These are phyloP conservation scores for Mugil cephalus DNA, from an alignment of 2,113 vertebrate species.

Conservation along the genomic window DNA sequence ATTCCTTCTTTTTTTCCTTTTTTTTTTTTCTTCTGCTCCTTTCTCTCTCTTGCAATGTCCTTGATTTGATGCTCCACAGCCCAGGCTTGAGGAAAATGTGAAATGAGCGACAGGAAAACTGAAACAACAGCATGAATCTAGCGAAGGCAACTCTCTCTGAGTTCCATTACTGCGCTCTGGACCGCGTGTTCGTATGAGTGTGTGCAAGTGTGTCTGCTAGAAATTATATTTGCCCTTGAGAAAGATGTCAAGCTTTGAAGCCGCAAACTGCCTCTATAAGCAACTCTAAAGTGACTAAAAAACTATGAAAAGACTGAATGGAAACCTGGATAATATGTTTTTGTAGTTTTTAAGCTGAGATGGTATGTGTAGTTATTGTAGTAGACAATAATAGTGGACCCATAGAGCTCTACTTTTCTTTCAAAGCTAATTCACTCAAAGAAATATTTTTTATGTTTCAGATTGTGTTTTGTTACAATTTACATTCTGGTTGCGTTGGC, in stretches of 20 bases:
- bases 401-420: constrained; percentile 10
- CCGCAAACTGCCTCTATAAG: constrained; percentile 69
- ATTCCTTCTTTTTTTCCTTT: constrained; percentile 27
- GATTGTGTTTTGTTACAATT: constrained; percentile 24
- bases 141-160: constrained; percentile 37
- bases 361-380: constrained; percentile 19
- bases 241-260: constrained; percentile 70
- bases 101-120: constrained; percentile 45
- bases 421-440: constrained; percentile 24
- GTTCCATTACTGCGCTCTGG: constrained; percentile 38
- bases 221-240: constrained; percentile 71
- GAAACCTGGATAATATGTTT: constrained; percentile 36
- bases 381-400: constrained; percentile 14
- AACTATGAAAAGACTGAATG: constrained; percentile 20
- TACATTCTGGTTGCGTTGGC: too few relatives aligned
- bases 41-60: constrained; percentile 58
- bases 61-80: constrained; percentile 59
- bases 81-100: constrained; percentile 15
- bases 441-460: constrained; percentile 8
- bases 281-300: constrained; percentile 50
- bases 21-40: background rate
- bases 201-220: constrained; percentile 47
- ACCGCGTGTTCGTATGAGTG: constrained; percentile 7
- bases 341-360: constrained; percentile 29
- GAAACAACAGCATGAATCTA: constrained; percentile 61